Evolutionary conservation across 2,888 invertebrate species (phyloP), one percentile per base, ranked within the genome.

Genomic region (Torymus auratus): DNA sequence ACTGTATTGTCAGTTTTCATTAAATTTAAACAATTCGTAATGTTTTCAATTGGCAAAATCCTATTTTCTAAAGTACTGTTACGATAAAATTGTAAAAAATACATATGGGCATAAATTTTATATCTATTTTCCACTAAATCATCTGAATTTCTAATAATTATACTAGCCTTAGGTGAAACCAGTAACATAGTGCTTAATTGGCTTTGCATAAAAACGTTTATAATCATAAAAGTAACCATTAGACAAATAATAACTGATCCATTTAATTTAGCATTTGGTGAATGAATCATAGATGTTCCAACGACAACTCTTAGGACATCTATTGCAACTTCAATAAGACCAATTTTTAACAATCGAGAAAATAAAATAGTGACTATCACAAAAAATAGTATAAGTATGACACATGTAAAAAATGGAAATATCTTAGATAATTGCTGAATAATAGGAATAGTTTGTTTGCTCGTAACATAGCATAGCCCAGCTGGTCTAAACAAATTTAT

Each of bases 61-160:
- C 23, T 67, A 15, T 17, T 55, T 14, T 52, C 58, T 13, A 75
- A 52, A 12, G n/a, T 1, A 2, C 50, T 75, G 1, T 15, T 7
- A n/a, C n/a, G 2, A 28, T 52, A 68, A 23, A 67, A 75, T 67
- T 74, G 50, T 2, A 11, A 0, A 28, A 68, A 75, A 60, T 67
- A 68, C 2, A 20, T 50, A 10, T 11, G 4, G 0, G 60, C n/a
- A 4, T 56, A 50, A 60, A 68, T 28, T 68, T 20, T 67, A 15
- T 52, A 75, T 53, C 53, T n/a, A 28, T 60, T 60, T 12, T 17
- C 0, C 1, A 68, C 12, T 15, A 68, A 60, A 10, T 67, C 67
- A 13, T 1, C 5, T 12, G 14, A 11, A 13, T 12, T 15, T 23
- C 20, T 50, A 10, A 75, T 28, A 15, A n/a, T 60, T n/a, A 12